Conservation (phyloP, 2,113 vertebrate genomes). For the Coturnix japonica region DNA sequence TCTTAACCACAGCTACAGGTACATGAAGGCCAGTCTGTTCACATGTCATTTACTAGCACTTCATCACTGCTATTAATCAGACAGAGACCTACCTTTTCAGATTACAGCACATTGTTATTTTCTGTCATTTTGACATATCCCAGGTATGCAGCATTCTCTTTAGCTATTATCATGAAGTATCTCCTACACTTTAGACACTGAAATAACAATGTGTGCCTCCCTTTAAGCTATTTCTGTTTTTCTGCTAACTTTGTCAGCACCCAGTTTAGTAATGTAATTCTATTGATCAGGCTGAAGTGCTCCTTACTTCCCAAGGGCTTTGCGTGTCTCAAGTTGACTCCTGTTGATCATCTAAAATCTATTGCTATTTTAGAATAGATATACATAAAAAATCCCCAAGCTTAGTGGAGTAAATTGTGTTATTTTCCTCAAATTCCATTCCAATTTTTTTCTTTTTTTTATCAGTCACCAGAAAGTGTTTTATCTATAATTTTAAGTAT, state of each 20-base stretch:
- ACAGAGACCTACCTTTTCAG: neutral
- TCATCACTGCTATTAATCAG: neutral
- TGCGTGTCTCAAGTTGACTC: neutral
- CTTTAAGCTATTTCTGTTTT: neutral
- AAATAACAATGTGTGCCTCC: neutral
- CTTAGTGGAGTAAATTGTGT: neutral
- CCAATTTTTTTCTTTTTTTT: neutral
- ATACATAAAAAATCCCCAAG: neutral
- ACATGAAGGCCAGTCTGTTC: neutral
- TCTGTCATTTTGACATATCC: conserved; percentile 42
- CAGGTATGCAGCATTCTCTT: neutral
- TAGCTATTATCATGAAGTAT: neutral
- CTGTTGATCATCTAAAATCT: neutral
- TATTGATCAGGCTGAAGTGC: neutral
- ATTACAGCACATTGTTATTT: neutral
- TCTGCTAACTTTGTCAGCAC: neutral
- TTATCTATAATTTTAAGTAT: neutral
- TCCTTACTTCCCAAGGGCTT: neutral
- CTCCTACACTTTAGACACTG: neutral
- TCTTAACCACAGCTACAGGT: neutral
- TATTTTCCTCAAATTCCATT: neutral
- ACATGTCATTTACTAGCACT: neutral
- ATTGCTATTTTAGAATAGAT: neutral
- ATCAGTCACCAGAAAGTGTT: neutral
- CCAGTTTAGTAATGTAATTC: neutral